phyloP scores from a whole-genome alignment of 1,140 invertebrate species.

The Drosophila rufa region DNA sequence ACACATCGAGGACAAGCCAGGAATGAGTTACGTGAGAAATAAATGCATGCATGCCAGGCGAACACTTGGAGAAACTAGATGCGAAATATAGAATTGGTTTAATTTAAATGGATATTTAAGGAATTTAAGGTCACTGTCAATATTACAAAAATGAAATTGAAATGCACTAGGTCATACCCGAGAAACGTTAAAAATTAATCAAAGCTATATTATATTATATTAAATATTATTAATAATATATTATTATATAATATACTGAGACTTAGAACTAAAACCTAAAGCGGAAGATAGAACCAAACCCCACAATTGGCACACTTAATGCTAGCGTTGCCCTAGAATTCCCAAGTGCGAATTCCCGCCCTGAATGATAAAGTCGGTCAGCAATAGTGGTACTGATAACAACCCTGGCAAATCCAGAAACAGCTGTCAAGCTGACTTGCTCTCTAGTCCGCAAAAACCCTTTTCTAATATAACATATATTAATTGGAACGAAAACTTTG shows the following conservation, averaged over 20 bases:
- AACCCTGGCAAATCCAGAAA: neutral
- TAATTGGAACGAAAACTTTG: too few species aligned
- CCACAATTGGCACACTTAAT: neutral
- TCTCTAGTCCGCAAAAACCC: neutral
- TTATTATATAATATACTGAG: too few species aligned
- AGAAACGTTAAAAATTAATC: too few species aligned
- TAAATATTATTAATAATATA: too few species aligned
- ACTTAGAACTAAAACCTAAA: neutral
- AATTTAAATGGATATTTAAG: neutral
- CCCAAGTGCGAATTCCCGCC: neutral
- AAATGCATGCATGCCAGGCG: conserved; percentile 8
- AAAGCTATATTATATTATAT: too few species aligned
- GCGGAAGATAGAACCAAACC: neutral
- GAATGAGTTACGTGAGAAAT: conserved; percentile 45
- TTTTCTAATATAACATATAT: neutral
- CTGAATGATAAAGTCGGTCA: too few species aligned
- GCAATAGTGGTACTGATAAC: neutral
- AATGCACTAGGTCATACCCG: too few species aligned
- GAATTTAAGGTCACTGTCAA: too few species aligned
- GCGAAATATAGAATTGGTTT: neutral
- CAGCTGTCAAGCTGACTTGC: neutral
- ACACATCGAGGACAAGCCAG: conserved; percentile 25
- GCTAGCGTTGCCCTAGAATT: neutral
- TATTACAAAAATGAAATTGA: too few species aligned
- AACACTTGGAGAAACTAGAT: conserved; percentile 11